Base-by-base conservation (phyloP, 2,888 invertebrate genomes). In the Masnerella sp. region DNA sequence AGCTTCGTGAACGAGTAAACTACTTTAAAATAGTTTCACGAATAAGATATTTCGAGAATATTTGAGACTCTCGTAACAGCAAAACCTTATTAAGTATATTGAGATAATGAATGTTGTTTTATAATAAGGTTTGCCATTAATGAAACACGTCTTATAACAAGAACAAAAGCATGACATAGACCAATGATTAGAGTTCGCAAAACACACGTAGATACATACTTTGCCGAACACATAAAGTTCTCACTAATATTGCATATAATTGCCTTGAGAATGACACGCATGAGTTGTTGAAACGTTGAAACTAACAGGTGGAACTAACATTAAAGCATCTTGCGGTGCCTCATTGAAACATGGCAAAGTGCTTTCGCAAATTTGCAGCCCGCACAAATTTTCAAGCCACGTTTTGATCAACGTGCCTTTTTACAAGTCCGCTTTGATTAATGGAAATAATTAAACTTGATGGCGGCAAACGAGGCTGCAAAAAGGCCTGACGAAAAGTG, bases 241-340 rank as follows among this genome's bases (percentile, higher is more conserved):
- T 58, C 45, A 58, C 71, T 71, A 71, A 71, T 71, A 71, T 71
- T 64, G 45, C 64, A 45, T 62, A 56, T 64, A 71, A 71, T 71
- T 71, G 64, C 64, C 71, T 58, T 45, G 70, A 51, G 64, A 71
- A 64, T 71, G 64, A 71, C 64, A 71, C 64, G 71, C 71, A 58
- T 71, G 71, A 71, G 71, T 71, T 71, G 70, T 70, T 62, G 47
- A 49, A 71, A 71, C 58, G 70, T 70, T 62, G 47, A 49, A 71
- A 71, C 58, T 70, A 70, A 70, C 71, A 71, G 71, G 71, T 58
- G 71, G 71, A 71, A 71, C 64, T 64, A 71, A 71, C 71, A 52
- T 71, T 64, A 59, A 71, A 71, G 71, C 52, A 71, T 71, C 71
- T 71, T 71, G 64, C 52, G 64, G 64, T 42, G 25, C 38, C 52